A percentile compares a stretch with the other conserved stretches of the same genome.
Conservation (phyloP, 2,797 vertebrate genomes). For the Dendrocincla fuliginosa region DNA sequence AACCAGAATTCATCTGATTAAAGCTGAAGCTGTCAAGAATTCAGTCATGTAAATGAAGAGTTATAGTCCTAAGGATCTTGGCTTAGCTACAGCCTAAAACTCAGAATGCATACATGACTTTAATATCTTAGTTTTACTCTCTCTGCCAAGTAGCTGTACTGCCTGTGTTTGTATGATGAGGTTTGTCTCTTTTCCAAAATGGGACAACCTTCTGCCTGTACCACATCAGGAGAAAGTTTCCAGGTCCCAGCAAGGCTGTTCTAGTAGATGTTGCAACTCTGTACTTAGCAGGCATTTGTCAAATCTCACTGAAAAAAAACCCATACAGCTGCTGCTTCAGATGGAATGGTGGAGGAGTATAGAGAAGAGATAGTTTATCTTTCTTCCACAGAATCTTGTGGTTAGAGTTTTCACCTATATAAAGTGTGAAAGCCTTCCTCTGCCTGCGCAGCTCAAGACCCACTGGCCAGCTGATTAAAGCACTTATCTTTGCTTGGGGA, state of each 20-base stretch:
- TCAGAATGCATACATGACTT: background rate
- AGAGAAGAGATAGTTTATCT: background rate
- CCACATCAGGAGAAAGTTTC: background rate
- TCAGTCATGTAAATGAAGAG: background rate
- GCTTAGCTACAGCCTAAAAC: background rate
- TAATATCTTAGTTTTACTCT: background rate
- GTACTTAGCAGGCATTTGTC: background rate
- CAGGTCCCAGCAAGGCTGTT: background rate
- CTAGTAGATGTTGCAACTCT: background rate
- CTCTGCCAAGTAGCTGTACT: background rate
- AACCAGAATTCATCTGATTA: background rate
- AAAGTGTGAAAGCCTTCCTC: background rate
- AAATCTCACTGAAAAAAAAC: background rate
- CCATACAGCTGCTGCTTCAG: background rate
- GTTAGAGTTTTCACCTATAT: background rate
- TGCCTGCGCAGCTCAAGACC: background rate
- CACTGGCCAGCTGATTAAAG: background rate
- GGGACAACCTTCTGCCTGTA: background rate
- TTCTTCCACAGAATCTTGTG: fast-evolving
- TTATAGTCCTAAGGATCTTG: background rate
- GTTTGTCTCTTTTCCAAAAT: background rate
- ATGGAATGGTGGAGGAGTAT: background rate
- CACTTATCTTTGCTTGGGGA: background rate
- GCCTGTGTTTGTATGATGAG: background rate
- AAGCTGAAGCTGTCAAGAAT: background rate